Base-by-base conservation (phyloP, 2,797 vertebrate genomes). In the Megalops cyprinoides region DNA sequence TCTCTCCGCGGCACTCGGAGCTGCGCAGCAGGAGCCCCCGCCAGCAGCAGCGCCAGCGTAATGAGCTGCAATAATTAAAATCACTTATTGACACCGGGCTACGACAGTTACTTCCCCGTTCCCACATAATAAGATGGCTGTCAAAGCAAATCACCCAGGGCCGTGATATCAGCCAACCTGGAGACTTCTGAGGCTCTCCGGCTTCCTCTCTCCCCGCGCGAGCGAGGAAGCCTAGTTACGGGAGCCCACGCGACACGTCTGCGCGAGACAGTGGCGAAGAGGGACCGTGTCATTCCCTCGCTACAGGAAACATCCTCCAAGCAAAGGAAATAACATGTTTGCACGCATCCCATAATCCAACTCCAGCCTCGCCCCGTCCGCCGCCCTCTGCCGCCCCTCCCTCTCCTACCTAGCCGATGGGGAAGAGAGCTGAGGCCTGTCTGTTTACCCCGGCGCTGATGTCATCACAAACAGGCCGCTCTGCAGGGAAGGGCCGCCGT, bases 381-480 rank as follows among this genome's bases (percentile, higher is more conserved):
- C 62, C 8, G 2, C 78, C 90, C 88, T 89, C 86, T 79, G 14
- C 86, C 87, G 83, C 71, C 58, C 49, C 73, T 58, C 65, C 49
- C 51, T 83, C 81, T 81, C 67, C 84, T 74, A 84, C 78, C 84
- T 75, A 75, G 86, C 89, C 90, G 93, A 92, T 89, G 86, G 87
- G 91, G 91, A 90, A 87, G 89, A 87, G 89, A 89, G 93, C 93
- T 90, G 91, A 83, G 87, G 85, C 88, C 86, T 82, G 86, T 90
- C 89, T 93, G 93, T 95, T 95, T 94, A 95, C 94, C 92, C 91
- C 92, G 82, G 87, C 1, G 92, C 94, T 96, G 96, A 97, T 95
- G 95, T 96, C 96, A 97, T 96, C 95, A 95, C 93, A 93, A 94
- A 94, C 94, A 93, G 93, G 86, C 86, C 90, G 94, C 93, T 93